Evolutionary conservation across 1,140 invertebrate genomes (phyloP).

Genomic region (Drosophila busckii): DNA sequence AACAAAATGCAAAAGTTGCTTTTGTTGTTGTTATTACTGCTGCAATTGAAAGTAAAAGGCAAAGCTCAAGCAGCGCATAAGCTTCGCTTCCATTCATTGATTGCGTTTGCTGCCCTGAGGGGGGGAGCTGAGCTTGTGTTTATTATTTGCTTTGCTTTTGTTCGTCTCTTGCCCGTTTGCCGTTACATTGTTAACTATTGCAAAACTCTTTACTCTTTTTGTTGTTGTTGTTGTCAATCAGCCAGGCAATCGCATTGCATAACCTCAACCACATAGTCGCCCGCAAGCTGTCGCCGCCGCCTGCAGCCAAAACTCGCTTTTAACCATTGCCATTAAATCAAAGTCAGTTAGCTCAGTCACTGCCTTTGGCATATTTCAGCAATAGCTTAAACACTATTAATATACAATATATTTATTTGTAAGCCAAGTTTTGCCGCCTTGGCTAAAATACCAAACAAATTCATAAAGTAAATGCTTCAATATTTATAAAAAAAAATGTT

Average conservation of each 20-base stretch:
- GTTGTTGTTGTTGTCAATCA: constrained; percentile 9
- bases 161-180: constrained; percentile 50
- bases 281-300: constrained; percentile 7
- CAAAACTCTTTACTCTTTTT: constrained; percentile 46
- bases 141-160: constrained; percentile 19
- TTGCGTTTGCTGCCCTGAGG: constrained; percentile 35
- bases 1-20: constrained; percentile 44
- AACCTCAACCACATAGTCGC: constrained; percentile 27
- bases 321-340: constrained; percentile 1
- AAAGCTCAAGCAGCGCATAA: constrained; percentile 63
- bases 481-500: too few species aligned
- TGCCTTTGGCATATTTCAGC: too few species aligned
- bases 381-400: too few species aligned
- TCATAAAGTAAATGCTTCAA: too few species aligned
- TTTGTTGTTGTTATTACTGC: constrained; percentile 4
- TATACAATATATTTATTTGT: too few species aligned
- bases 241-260: too few species aligned
- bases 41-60: constrained; percentile 76
- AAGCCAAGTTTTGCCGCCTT: too few species aligned
- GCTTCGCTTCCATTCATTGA: constrained; percentile 74
- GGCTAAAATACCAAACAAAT: too few species aligned
- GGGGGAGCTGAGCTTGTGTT: not conserved
- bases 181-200: constrained; percentile 74
- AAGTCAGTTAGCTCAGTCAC: too few species aligned
- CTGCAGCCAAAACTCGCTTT: constrained; percentile 7